Base-by-base conservation (phyloP, 1,140 invertebrate genomes). In the Platorchestia sp. region DNA sequence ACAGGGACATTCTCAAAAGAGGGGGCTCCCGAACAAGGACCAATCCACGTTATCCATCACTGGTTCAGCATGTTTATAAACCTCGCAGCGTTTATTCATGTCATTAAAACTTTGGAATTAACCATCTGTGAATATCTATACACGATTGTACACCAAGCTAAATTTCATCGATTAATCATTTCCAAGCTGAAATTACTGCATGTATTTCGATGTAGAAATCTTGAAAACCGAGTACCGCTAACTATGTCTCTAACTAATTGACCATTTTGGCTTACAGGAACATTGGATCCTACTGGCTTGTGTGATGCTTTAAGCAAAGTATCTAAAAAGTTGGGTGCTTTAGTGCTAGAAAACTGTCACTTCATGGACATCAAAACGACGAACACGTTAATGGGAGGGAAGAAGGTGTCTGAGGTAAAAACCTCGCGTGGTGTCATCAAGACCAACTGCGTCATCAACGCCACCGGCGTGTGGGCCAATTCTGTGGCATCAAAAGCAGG, bases 281-380 rank as follows among this genome's bases (percentile, higher is more conserved):
- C 98, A 22, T 97, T 97, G 87, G 99, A 99, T 97, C 98, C 99
- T 0, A 97, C 98, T 0, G 98, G 98, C 97, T 98, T 98, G 44
- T 98, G 98, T 96, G 97, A 97, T 19, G 98, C 98, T 0, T 97
- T 99, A 5, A 98, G 98, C 0, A 98, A 98, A 97, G 98, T 97
- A 47, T 98, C 98, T 5, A 98, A 97, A 0, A 97, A 97, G 95
- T 97, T 98, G 95, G 98, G 98, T 45, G 98, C 97, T 7, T 96
- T 98, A 98, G 97, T 98, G 16, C 97, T 98, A 95, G 98, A 99
- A 97, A 97, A 98, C 47, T 98, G 98, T 96, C 97, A 98, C 44
- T 98, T 99, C 0, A 98, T 97, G 5, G 98, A 97, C 96, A 98
- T 98, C 90, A 97, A 98, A 95, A 98, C 98, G 44, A 97, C 97